Evolutionary conservation across 1,140 invertebrate species (phyloP).

Genomic region (Notospermus geniculatus): DNA sequence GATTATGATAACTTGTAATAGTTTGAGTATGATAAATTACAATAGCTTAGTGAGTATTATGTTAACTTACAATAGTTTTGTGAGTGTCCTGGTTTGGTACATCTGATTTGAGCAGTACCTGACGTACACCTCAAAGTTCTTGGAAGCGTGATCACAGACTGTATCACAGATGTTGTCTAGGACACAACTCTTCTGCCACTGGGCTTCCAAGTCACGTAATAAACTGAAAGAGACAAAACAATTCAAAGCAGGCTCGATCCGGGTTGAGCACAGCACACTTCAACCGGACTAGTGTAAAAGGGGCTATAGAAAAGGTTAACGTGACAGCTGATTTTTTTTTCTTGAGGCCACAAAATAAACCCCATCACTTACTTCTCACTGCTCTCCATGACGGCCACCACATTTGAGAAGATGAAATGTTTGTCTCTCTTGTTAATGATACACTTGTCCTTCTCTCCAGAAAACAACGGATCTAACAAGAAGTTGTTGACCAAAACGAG

Average conservation of each 20-base stretch:
- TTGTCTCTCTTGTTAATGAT: slow-evolving; percentile 70
- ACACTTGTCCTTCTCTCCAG: slow-evolving; percentile 56
- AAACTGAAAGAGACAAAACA: slow-evolving; percentile 59
- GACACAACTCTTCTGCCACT: slow-evolving; percentile 86
- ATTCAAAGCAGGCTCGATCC: slow-evolving; percentile 12
- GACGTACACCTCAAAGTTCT: slow-evolving; percentile 81
- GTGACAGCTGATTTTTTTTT: too few relatives aligned
- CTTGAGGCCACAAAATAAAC: background rate
- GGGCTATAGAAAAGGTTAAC: too few relatives aligned
- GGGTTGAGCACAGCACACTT: too few relatives aligned
- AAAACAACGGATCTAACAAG: slow-evolving; percentile 73
- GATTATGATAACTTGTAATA: too few relatives aligned
- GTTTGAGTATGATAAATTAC: too few relatives aligned
- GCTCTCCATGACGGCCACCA: slow-evolving; percentile 62
- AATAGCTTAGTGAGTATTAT: too few relatives aligned
- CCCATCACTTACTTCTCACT: slow-evolving; percentile 49
- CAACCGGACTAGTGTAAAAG: too few relatives aligned
- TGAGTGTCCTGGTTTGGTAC: slow-evolving; percentile 77
- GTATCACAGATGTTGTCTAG: slow-evolving; percentile 80
- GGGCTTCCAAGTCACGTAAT: slow-evolving; percentile 78
- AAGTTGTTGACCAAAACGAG: slow-evolving; percentile 87
- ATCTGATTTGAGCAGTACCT: slow-evolving; percentile 92
- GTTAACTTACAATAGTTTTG: slow-evolving; percentile 69
- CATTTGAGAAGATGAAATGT: slow-evolving; percentile 77
- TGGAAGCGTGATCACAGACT: slow-evolving; percentile 75